phyloP scores from a whole-genome alignment of 2,113 vertebrate genomes.

The Apus apus region DNA sequence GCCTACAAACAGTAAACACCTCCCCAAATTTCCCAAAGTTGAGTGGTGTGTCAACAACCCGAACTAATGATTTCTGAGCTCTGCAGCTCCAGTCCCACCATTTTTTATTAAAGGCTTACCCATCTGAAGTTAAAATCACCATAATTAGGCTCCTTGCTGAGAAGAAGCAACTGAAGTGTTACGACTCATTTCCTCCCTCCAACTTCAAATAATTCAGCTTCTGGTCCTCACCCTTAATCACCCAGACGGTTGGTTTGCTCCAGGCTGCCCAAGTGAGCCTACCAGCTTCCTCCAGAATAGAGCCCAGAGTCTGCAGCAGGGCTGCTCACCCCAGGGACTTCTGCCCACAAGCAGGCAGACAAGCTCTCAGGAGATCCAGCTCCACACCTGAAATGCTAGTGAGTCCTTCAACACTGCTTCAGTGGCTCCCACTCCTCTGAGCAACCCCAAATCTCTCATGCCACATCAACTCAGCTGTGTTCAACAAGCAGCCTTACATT shows the following conservation, averaged over 20 bases:
- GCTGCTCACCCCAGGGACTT: neutral
- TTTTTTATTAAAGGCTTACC: neutral
- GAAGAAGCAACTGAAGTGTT: neutral
- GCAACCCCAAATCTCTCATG: neutral
- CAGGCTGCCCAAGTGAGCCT: fast-evolving
- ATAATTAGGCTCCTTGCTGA: neutral
- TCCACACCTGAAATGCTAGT: fast-evolving
- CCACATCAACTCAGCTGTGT: neutral
- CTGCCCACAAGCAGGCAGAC: neutral
- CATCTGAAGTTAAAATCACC: neutral
- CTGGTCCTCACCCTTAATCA: neutral
- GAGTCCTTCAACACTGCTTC: neutral
- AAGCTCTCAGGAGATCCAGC: neutral
- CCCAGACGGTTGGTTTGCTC: neutral
- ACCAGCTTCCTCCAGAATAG: neutral
- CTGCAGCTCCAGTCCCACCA: neutral
- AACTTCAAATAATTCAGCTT: neutral
- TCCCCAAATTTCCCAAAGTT: neutral
- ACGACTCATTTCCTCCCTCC: neutral
- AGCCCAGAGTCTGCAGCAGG: neutral
- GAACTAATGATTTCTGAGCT: neutral
- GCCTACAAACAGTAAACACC: neutral
- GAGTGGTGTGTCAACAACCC: neutral
- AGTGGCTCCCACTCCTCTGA: neutral
- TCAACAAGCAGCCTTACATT: neutral